Evolutionary conservation across 2,113 vertebrate genomes (phyloP).

Genomic region (Oryctolagus cuniculus): mOryCun1.1 NC_091444.1:1226001-1226500

Average conservation of each 20-base stretch:
- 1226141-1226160: slow-evolving; percentile 56
- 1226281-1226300: slow-evolving; percentile 92
- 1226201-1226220: slow-evolving; percentile 97
- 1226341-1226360: slow-evolving; percentile 95
- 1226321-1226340: slow-evolving; percentile 93
- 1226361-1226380: too few relatives aligned
- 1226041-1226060: slow-evolving; percentile 98
- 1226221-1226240: slow-evolving; percentile 93
- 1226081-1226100: fast-evolving
- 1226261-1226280: slow-evolving; percentile 95
- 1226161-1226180: slow-evolving; percentile 95
- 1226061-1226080: slow-evolving; percentile 93
- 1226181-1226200: slow-evolving; percentile 95
- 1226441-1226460: too few relatives aligned
- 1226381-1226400: too few relatives aligned
- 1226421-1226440: too few relatives aligned
- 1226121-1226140: background rate
- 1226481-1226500: slow-evolving; percentile 88
- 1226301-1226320: slow-evolving; percentile 97
- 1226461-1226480: slow-evolving; percentile 85
- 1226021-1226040: slow-evolving; percentile 94
- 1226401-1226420: too few relatives aligned
- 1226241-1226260: slow-evolving; percentile 96
- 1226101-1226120: background rate
- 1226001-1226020: slow-evolving; percentile 91